Conservation (phyloP, 2,113 vertebrate species). For the Pituophis catenifer region DNA sequence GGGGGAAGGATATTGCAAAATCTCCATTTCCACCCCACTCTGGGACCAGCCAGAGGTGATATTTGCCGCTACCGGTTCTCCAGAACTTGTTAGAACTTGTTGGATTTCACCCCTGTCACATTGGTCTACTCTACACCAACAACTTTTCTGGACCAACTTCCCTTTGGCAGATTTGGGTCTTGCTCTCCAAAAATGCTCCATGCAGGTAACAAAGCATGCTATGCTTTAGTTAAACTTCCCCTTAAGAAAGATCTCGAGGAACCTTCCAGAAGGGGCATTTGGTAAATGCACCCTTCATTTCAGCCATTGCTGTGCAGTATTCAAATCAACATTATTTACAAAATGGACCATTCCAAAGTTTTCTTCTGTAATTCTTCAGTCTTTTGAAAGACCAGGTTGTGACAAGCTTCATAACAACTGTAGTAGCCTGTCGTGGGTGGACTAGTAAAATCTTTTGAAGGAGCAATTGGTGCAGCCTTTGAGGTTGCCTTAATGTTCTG, state of each 20-base stretch:
- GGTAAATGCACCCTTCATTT: not conserved
- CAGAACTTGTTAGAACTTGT: too few species aligned
- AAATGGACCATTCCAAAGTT: not conserved
- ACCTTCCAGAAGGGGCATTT: not conserved
- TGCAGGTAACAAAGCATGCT: not conserved
- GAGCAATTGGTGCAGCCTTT: not conserved
- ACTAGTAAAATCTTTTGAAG: not conserved
- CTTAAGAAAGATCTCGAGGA: not conserved
- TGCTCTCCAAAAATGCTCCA: not conserved
- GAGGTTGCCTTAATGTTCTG: not conserved
- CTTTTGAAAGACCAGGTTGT: not conserved
- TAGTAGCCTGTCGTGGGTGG: not conserved
- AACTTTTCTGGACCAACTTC: not conserved
- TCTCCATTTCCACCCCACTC: too few species aligned
- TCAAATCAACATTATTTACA: not conserved
- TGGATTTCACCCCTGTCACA: too few species aligned
- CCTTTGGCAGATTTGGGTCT: not conserved
- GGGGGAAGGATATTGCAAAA: too few species aligned
- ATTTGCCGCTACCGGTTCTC: too few species aligned
- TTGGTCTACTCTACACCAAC: not conserved
- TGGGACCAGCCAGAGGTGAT: too few species aligned
- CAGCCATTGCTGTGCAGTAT: not conserved
- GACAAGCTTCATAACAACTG: not conserved
- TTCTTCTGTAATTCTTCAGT: not conserved
- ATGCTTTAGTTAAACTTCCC: not conserved